Evolutionary conservation across 2,113 vertebrate genomes (phyloP), one percentile per base, ranked within the genome.

Genomic region (Antennarius striatus): DNA sequence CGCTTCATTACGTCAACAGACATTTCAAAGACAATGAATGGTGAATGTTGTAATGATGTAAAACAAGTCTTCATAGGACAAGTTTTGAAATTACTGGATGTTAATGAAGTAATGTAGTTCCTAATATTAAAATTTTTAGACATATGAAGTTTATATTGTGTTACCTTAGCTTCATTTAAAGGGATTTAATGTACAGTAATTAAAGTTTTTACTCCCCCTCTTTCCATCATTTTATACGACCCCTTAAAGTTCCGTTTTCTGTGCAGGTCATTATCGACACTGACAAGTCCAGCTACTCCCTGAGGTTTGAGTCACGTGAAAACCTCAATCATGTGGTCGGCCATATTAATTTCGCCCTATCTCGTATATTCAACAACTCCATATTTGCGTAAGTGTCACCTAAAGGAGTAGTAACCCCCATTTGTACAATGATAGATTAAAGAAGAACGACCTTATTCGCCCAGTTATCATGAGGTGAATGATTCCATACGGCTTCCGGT

Each of bases 291-390:
- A 82, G 87, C 70, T 93, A 87, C 89, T 92, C 90, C 74, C 79
- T 96, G 90, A 80, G 91, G 58, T 90, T 96, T 53, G 93, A 93
- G 14, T 90, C 89, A 0, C 86, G 90, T 0, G 93, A 94, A 14
- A 91, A 94, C 13, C 92, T 94, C 70, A 93, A 93, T 66, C 92
- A 94, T 79, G 92, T 95, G 86, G 93, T 94, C 3, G 89, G 75
- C 56, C 93, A 94, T n/a, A 90, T 95, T 60, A 94, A 93, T 82
- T 90, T 90, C 1, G 91, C 93, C 11, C 90, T 96, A 55, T 93
- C 92, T 69, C 92, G 94, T 71, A 94, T 95, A 83, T 95, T 94
- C 88, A 94, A 93, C 73, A 92, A 94, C 89, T 94, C 94, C 3
- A 89, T 91, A 12, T 91, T 91, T 69, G 93, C 93, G 94, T 95